These are phyloP conservation scores for Amiota minor DNA, from an alignment of 2,888 invertebrate genomes.

Conservation along the genomic window DNA sequence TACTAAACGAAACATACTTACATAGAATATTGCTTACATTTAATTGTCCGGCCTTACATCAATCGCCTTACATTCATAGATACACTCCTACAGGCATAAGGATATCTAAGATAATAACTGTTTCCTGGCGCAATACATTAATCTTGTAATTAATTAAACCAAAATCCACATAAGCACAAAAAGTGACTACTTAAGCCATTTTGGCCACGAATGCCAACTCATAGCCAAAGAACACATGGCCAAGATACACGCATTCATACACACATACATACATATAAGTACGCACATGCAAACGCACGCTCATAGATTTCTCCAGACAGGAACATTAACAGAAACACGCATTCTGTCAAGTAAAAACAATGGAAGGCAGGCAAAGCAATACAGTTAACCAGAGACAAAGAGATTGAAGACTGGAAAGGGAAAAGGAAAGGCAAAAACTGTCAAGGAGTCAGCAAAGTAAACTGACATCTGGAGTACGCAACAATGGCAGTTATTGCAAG, in stretches of 20 bases:
- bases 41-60: not conserved
- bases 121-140: constrained; percentile 49
- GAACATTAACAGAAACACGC: constrained; percentile 2
- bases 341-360: not conserved
- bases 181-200: constrained; percentile 67
- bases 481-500: constrained; percentile 30
- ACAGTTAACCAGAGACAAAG: not conserved
- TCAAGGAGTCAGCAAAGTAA: constrained; percentile 16
- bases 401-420: not conserved
- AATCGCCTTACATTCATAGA: not conserved
- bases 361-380: not conserved
- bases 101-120: constrained; percentile 17
- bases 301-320: not conserved
- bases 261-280: constrained; percentile 19
- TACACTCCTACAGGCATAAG: not conserved
- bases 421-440: not conserved
- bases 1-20: not conserved
- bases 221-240: constrained; percentile 54
- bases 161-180: constrained; percentile 64
- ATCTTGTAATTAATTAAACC: constrained; percentile 67
- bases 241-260: constrained; percentile 6
- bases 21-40: not conserved
- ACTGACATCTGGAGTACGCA: constrained; percentile 21
- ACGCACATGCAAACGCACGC: not conserved
- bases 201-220: constrained; percentile 56